These are phyloP conservation scores for Globodera rostochiensis DNA, from an alignment of 1,140 invertebrate species.

Conservation along the genomic window DNA sequence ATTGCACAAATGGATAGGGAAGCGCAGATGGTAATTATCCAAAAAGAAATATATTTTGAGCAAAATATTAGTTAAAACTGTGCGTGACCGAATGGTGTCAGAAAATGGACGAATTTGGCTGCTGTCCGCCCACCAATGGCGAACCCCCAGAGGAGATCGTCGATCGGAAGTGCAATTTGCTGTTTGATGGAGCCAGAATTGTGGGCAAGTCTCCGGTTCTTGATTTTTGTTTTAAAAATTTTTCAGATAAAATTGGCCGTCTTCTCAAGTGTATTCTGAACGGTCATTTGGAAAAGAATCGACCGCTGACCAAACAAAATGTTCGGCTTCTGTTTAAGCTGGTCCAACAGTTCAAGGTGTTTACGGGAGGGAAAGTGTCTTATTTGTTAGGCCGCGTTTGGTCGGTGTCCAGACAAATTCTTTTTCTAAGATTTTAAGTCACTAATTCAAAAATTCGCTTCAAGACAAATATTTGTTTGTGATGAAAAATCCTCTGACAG, in stretches of 20 bases:
- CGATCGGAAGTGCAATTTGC: constrained; percentile 22
- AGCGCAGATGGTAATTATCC: constrained; percentile 15
- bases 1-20: constrained; percentile 33
- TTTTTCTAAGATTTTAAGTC: constrained; percentile 11
- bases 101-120: constrained; percentile 18
- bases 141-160: background rate
- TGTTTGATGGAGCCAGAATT: constrained; percentile 4
- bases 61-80: background rate
- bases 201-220: constrained; percentile 71
- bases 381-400: no score
- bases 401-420: background rate
- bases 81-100: constrained; percentile 14
- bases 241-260: constrained; percentile 69
- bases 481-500: no score
- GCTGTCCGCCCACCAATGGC: constrained; percentile 12
- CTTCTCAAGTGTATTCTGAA: constrained; percentile 75
- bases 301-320: constrained; percentile 78
- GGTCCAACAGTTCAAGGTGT: constrained; percentile 78
- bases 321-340: constrained; percentile 79
- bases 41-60: background rate
- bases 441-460: background rate
- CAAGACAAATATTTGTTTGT: constrained; percentile 5
- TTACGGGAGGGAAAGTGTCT: no score
- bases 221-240: constrained; percentile 69
- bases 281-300: constrained; percentile 76